These are phyloP conservation scores for Pentalonia nigronervosa DNA, from an alignment of 1,140 invertebrate species.

Conservation along the genomic window DNA sequence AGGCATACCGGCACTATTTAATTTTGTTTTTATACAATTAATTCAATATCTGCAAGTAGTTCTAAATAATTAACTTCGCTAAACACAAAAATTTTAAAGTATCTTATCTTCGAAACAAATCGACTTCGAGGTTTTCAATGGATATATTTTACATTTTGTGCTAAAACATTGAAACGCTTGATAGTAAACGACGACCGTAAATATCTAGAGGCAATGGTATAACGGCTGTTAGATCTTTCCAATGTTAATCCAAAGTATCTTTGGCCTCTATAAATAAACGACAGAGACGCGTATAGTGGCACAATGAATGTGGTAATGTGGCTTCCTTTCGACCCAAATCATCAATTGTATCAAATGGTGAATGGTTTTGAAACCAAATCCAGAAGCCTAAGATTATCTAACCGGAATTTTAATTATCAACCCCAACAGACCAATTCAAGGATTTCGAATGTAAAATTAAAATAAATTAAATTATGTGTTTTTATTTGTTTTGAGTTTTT, in stretches of 20 bases:
- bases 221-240: background rate
- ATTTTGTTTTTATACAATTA: background rate
- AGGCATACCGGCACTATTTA: background rate
- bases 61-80: background rate
- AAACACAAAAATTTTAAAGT: background rate
- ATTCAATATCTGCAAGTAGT: background rate
- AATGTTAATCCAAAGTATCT: constrained; percentile 47
- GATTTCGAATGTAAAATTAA: background rate
- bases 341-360: constrained; percentile 45
- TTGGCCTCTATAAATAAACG: constrained; percentile 41
- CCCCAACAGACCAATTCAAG: background rate
- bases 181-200: background rate
- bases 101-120: background rate
- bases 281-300: background rate
- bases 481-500: background rate
- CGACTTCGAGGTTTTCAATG: background rate
- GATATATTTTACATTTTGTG: constrained; percentile 13
- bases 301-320: constrained; percentile 41
- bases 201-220: background rate
- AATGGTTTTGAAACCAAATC: constrained; percentile 10
- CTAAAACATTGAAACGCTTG: background rate
- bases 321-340: constrained; percentile 32
- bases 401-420: constrained; percentile 40
- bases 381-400: background rate
- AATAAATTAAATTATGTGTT: background rate